Base-by-base conservation (phyloP, 2,113 vertebrate species). In the Ceuthmochares aereus region DNA sequence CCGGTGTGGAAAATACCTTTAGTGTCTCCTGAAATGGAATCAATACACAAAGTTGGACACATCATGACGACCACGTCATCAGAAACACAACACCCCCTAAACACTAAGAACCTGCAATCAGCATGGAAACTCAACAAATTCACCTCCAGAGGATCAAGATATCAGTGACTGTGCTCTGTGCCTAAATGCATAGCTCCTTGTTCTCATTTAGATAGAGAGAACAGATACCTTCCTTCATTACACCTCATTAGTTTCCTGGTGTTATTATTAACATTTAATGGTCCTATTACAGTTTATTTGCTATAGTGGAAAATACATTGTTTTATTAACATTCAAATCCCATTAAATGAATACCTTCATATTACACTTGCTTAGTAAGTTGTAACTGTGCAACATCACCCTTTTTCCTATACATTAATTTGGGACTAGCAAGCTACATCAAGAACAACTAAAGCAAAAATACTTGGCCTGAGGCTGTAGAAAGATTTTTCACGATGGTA, bases 61-160 rank as follows among this genome's bases (percentile, higher is more conserved):
- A n/a, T 0, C 40, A 5, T 37, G 14, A 82, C 10, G 34, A 62
- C 10, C 18, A 54, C 0, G 0, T 27, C 12, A 63, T 29, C 17
- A 62, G 27, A 84, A 79, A 18, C 15, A 47, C 9, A 10, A 43
- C 21, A 32, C 1, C 5, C 6, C 1, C 20, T 56, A 63, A 83
- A 49, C 5, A 47, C 7, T 62, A 84, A 59, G 10, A 26, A 79
- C 4, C 7, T 37, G 27, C 4, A 63, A 14, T 20, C 25, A 37
- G 3, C 26, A 55, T 7, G 42, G 72, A 75, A 92, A 64, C 40
- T 75, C 56, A 79, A 25, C 22, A 74, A 6, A 32, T 73, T 87
- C 56, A 82, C 23, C 0, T 3, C 12, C 43, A 79, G 22, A 40
- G 6, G 17, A 69, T 40, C 12, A 69, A 64, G 51, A 43, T n/a